Base-by-base conservation (phyloP, 2,888 invertebrate genomes). In the Caenorhabditis sp. region DNA sequence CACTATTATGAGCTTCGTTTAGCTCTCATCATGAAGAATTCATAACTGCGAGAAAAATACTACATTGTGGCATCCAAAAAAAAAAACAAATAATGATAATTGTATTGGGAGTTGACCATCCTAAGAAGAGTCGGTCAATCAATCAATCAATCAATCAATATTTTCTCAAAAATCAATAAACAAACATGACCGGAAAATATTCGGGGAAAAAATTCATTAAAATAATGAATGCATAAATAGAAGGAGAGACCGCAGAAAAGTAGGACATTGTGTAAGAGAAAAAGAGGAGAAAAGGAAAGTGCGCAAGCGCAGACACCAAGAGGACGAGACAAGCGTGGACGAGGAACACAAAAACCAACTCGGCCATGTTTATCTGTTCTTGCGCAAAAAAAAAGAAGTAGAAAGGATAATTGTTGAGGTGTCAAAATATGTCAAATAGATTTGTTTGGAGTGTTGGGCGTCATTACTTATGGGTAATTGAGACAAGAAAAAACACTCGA, bases 191-290 rank as follows among this genome's bases (percentile, higher is more conserved):
- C n/a, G n/a, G n/a, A n/a, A n/a, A n/a, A n/a, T n/a, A n/a, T n/a
- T n/a, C n/a, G n/a, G n/a, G n/a, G n/a, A n/a, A 43, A 43, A 43
- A 43, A 43, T 43, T 43, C 43, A 43, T 43, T 43, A 43, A 43
- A 17, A 43, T 17, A 43, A 43, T 43, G 43, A 10, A 43, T 43
- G 17, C 17, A 43, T 43, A 43, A 43, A 43, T 43, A 43, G 43
- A 43, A 43, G 17, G 31, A 31, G 31, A 31, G 31, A 31, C 10
- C 10, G 31, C 31, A 43, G 43, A 43, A 17, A 43, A 43, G 43
- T 43, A 43, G 43, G 43, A 43, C 43, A 43, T 43, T 43, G 5
- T 7, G 43, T 7, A 17, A 10, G 43, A 43, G 17, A 43, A 17
- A 43, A 17, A 17, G 43, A 43, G 43, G 43, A 43, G 43, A 43